These are phyloP conservation scores for Leptoclinus maculatus DNA, from an alignment of 2,797 vertebrate species.

Conservation along the genomic window DNA sequence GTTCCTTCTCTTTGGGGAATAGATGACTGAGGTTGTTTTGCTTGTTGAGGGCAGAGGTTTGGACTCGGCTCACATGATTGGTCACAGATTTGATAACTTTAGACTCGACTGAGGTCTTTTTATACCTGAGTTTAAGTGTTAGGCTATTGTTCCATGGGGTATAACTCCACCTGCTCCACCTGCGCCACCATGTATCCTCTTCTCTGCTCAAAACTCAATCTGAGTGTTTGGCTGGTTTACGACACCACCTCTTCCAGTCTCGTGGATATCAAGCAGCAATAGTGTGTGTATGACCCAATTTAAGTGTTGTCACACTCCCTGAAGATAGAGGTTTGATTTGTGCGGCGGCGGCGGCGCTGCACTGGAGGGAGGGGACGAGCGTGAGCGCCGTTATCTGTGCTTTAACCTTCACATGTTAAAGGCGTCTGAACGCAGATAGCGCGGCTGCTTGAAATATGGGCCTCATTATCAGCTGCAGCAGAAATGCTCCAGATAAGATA, in stretches of 20 bases:
- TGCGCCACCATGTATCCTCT: constrained; percentile 11
- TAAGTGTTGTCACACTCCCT: constrained; percentile 57
- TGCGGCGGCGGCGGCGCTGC: constrained; percentile 32
- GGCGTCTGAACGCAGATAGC: constrained; percentile 67
- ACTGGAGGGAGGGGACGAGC: constrained; percentile 47
- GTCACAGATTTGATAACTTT: too few relatives aligned
- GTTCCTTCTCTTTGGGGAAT: constrained; percentile 1
- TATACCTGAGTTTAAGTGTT: background rate
- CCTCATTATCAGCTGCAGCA: constrained; percentile 74
- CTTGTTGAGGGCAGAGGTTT: background rate
- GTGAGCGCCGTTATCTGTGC: constrained; percentile 72
- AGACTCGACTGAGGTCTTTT: background rate
- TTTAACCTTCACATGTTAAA: constrained; percentile 82
- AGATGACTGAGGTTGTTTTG: background rate
- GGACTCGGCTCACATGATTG: background rate
- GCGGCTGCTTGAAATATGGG: constrained; percentile 75
- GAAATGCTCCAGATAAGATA: constrained; percentile 72
- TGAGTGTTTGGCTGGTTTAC: constrained; percentile 42
- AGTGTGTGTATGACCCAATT: constrained; percentile 72
- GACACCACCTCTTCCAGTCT: constrained; percentile 30
- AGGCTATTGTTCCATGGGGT: background rate
- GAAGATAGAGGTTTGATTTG: constrained; percentile 78
- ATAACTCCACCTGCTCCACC: constrained; percentile 19
- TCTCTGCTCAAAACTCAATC: constrained; percentile 25
- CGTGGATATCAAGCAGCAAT: constrained; percentile 25